phyloP scores from a whole-genome alignment of 2,888 invertebrate species.

The Agrotis puta region DNA sequence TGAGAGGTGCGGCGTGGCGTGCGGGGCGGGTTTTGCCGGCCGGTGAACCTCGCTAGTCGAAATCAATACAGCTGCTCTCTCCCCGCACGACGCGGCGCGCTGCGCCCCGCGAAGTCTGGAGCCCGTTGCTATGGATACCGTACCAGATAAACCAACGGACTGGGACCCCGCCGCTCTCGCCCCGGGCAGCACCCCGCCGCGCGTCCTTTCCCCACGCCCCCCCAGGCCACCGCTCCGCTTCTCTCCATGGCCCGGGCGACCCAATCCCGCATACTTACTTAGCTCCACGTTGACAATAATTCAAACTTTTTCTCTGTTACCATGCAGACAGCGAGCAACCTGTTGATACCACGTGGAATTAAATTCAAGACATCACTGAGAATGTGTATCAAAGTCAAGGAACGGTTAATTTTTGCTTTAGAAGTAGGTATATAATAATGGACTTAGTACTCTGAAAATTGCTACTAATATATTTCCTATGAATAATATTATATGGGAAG shows the following conservation, averaged over 20 bases:
- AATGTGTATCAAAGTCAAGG: constrained; percentile 11
- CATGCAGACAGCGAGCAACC: constrained; percentile 67
- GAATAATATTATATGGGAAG: no score
- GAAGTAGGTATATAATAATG: not conserved
- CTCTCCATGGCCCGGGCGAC: constrained; percentile 56
- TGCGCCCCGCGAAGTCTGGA: constrained; percentile 78
- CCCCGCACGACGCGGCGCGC: constrained; percentile 74
- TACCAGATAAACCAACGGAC: constrained; percentile 75
- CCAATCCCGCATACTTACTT: constrained; percentile 40
- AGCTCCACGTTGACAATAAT: constrained; percentile 55
- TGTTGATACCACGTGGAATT: constrained; percentile 74
- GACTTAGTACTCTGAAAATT: not conserved
- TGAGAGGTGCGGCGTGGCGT: constrained; percentile 71
- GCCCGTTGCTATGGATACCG: constrained; percentile 87
- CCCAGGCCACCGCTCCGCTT: constrained; percentile 46
- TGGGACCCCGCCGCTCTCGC: constrained; percentile 64
- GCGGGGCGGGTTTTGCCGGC: constrained; percentile 77
- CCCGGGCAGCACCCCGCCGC: constrained; percentile 37
- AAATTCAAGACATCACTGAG: constrained; percentile 17
- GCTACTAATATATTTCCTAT: not conserved
- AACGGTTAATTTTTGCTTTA: constrained; percentile 17
- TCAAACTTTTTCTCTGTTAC: constrained; percentile 65
- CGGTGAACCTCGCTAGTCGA: constrained; percentile 88
- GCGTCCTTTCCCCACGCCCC: constrained; percentile 46
- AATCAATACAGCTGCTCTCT: constrained; percentile 92